Percentiles rank a stretch among this genome's conserved stretches.
phyloP scores from a whole-genome alignment of 1,140 invertebrate species.

The Meloidogyne hapla region DNA sequence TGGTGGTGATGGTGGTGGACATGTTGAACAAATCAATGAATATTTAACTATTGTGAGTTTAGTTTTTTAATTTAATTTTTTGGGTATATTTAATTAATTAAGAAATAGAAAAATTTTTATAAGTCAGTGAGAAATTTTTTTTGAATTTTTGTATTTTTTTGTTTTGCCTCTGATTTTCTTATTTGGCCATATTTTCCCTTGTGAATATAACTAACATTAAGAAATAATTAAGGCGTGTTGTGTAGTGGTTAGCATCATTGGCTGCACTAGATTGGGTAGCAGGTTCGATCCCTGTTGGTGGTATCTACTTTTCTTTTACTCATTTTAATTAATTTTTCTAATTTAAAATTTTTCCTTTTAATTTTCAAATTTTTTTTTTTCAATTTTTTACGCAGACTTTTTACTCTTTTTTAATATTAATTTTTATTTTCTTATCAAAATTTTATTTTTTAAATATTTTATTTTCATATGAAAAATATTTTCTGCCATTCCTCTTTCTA shows the following conservation, averaged over 20 bases:
- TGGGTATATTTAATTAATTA: too few species aligned
- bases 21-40: slow-evolving; percentile 51
- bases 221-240: too few species aligned
- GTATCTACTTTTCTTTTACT: not conserved
- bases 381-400: not conserved
- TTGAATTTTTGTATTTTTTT: not conserved
- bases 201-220: too few species aligned
- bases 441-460: not conserved
- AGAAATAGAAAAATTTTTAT: not conserved
- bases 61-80: too few species aligned
- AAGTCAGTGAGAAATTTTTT: not conserved
- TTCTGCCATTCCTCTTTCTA: not conserved
- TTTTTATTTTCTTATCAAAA: too few species aligned
- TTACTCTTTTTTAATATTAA: not conserved
- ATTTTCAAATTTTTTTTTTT: not conserved
- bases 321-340: not conserved
- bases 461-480: too few species aligned
- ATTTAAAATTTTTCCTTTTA: too few species aligned
- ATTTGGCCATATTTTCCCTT: too few species aligned
- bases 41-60: slow-evolving; percentile 56
- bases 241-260: too few species aligned
- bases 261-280: too few species aligned
- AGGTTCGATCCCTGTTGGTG: not conserved
- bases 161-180: too few species aligned
- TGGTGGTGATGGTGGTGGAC: too few species aligned